Percentiles rank a stretch among this genome's conserved stretches.
phyloP scores from a whole-genome alignment of 2,888 invertebrate genomes.

The Enchytraeus crypticus region DNA sequence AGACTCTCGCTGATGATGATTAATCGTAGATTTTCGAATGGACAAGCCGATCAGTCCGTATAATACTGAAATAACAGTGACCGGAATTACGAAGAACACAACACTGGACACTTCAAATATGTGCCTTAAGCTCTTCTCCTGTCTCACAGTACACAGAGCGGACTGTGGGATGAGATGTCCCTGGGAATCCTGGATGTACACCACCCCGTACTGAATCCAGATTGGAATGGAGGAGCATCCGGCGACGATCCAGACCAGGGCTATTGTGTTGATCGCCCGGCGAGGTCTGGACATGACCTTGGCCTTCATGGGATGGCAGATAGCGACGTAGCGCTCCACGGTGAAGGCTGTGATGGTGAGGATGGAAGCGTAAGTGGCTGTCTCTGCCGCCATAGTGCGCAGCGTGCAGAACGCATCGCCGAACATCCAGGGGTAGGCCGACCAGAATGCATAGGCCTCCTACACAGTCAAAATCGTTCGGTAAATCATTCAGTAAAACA shows the following conservation, averaged over 20 bases:
- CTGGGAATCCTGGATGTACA: slow-evolving; percentile 36
- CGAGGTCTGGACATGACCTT: slow-evolving; percentile 68
- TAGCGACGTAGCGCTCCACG: slow-evolving; percentile 74
- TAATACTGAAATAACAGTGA: slow-evolving; percentile 73
- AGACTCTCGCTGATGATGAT: not conserved
- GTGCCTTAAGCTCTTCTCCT: slow-evolving; percentile 31
- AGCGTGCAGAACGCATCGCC: slow-evolving; percentile 67
- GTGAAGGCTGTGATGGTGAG: slow-evolving; percentile 65
- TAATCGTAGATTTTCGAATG: slow-evolving; percentile 27
- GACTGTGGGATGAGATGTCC: slow-evolving; percentile 52
- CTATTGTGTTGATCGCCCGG: slow-evolving; percentile 53
- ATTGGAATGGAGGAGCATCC: slow-evolving; percentile 5
- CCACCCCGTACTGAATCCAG: slow-evolving; percentile 53
- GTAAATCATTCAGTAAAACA: too few species aligned
- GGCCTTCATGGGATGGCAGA: slow-evolving; percentile 68
- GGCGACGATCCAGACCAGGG: slow-evolving; percentile 8
- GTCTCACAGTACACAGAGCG: slow-evolving; percentile 56
- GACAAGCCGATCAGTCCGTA: slow-evolving; percentile 54
- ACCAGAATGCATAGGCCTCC: slow-evolving; percentile 58
- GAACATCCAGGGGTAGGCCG: slow-evolving; percentile 53
- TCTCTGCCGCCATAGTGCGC: slow-evolving; percentile 53
- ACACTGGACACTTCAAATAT: slow-evolving; percentile 59
- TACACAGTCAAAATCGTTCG: slow-evolving; percentile 42
- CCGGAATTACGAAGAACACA: slow-evolving; percentile 75
- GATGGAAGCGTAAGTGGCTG: slow-evolving; percentile 1